A percentile compares a stretch with the other conserved stretches of the same genome.
Evolutionary conservation across 2,888 invertebrate genomes (phyloP).

Genomic region (Pardosa pseudoannulata): DNA sequence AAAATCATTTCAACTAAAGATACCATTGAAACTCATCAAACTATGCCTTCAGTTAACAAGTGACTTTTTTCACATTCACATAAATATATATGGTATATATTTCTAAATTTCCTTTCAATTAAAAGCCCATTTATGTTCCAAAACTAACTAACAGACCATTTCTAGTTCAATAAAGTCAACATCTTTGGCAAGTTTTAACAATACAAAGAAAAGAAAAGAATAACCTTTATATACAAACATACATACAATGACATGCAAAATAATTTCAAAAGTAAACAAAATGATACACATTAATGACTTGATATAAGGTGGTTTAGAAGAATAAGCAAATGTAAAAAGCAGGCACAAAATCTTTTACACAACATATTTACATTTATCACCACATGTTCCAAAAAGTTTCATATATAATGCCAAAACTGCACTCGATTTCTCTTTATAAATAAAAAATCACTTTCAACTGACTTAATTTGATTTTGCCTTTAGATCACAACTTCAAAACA

Average conservation of each 20-base stretch:
- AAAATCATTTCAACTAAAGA: too few relatives aligned
- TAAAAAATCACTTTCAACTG: background rate
- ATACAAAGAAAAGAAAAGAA: conserved; percentile 14
- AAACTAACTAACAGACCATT: too few relatives aligned
- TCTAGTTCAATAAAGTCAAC: background rate
- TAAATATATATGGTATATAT: too few relatives aligned
- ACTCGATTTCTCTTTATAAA: background rate
- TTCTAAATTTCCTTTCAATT: too few relatives aligned
- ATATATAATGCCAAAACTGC: background rate
- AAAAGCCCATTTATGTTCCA: too few relatives aligned
- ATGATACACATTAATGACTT: conserved; percentile 28
- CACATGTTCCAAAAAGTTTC: background rate
- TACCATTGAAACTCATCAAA: too few relatives aligned
- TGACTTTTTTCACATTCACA: too few relatives aligned
- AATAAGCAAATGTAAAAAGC: conserved; percentile 8
- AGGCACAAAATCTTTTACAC: conserved; percentile 10
- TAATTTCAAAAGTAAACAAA: background rate
- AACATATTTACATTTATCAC: conserved; percentile 26
- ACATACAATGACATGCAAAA: conserved; percentile 11
- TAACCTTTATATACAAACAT: conserved; percentile 28
- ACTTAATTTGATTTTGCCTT: too few relatives aligned
- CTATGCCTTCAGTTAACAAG: too few relatives aligned
- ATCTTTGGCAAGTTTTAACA: conserved; percentile 50
- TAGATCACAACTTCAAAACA: too few relatives aligned
- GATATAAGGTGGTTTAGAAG: background rate